A percentile compares a stretch with the other conserved stretches of the same genome.
These are phyloP conservation scores for Cephus spinipes DNA, from an alignment of 2,888 invertebrate genomes.

Conservation along the genomic window DNA sequence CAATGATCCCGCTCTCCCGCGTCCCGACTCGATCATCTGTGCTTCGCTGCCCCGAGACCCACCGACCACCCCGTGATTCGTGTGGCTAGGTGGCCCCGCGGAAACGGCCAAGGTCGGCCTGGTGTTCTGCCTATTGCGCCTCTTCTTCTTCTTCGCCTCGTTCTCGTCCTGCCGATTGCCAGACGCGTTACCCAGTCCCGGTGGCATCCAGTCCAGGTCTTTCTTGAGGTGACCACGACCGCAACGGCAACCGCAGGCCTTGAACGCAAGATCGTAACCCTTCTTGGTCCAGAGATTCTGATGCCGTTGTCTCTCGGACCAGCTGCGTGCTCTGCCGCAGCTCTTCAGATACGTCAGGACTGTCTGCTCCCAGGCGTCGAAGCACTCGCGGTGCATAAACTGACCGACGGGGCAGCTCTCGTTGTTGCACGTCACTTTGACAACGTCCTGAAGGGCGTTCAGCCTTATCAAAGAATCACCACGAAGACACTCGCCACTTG, in stretches of 20 bases:
- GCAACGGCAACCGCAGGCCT: slow-evolving; percentile 94
- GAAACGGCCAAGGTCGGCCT: slow-evolving; percentile 74
- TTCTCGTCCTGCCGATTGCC: slow-evolving; percentile 70
- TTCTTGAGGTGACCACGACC: slow-evolving; percentile 93
- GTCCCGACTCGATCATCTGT: slow-evolving; percentile 61
- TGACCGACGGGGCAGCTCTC: slow-evolving; percentile 89
- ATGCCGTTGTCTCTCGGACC: slow-evolving; percentile 94
- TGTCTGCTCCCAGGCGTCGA: slow-evolving; percentile 92
- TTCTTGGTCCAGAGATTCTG: slow-evolving; percentile 99
- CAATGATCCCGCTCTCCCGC: slow-evolving; percentile 80
- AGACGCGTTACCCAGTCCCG: slow-evolving; percentile 70
- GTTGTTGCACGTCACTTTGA: slow-evolving; percentile 95
- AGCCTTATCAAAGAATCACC: slow-evolving; percentile 71
- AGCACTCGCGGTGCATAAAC: slow-evolving; percentile 97
- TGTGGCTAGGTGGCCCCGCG: slow-evolving; percentile 66
- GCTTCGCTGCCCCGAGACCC: slow-evolving; percentile 41
- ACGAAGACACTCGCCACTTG: slow-evolving; percentile 83
- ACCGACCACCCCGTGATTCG: slow-evolving; percentile 54
- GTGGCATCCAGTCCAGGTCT: slow-evolving; percentile 92
- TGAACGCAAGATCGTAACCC: slow-evolving; percentile 95
- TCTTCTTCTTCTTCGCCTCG: slow-evolving; percentile 74
- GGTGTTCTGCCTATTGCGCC: slow-evolving; percentile 76
- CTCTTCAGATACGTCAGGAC: slow-evolving; percentile 90
- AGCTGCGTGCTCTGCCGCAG: slow-evolving; percentile 90
- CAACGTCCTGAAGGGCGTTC: slow-evolving; percentile 82